A percentile compares a stretch with the other conserved stretches of the same genome.
These are phyloP conservation scores for Drosophila robusta DNA, from an alignment of 2,888 invertebrate species.

Conservation along the genomic window DNA sequence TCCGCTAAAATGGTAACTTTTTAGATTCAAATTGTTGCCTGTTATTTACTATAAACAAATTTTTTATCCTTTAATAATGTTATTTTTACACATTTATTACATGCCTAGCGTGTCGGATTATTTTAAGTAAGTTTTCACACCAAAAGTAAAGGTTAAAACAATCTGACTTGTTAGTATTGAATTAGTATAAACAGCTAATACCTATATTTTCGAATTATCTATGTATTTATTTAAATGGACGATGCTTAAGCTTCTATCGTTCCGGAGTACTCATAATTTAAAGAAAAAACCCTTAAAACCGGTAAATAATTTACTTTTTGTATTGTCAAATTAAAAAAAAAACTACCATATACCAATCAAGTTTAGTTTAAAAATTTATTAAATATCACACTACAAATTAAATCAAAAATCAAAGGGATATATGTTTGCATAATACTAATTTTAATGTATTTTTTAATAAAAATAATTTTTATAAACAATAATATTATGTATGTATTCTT, in stretches of 20 bases:
- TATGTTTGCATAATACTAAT: neutral
- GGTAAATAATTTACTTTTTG: too few species aligned
- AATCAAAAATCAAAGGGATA: too few species aligned
- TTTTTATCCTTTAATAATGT: conserved; percentile 7
- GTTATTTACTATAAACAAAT: neutral
- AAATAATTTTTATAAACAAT: neutral
- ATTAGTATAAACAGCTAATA: too few species aligned
- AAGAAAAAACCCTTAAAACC: neutral
- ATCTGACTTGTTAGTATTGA: too few species aligned
- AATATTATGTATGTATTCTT: neutral
- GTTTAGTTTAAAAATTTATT: neutral
- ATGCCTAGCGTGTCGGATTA: conserved; percentile 83
- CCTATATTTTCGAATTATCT: too few species aligned
- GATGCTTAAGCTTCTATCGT: too few species aligned
- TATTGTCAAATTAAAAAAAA: too few species aligned
- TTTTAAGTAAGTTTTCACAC: conserved; percentile 76
- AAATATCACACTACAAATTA: too few species aligned
- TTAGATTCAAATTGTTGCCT: neutral
- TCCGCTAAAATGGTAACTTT: conserved; percentile 83
- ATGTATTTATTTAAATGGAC: too few species aligned
- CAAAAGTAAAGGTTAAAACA: too few species aligned
- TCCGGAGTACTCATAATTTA: neutral
- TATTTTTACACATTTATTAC: conserved; percentile 27
- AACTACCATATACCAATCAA: too few species aligned
- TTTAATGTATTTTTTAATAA: neutral